A percentile compares a stretch with the other conserved stretches of the same genome.
Evolutionary conservation across 2,797 vertebrate species (phyloP).

Genomic region (Cossypha polioptera): DNA sequence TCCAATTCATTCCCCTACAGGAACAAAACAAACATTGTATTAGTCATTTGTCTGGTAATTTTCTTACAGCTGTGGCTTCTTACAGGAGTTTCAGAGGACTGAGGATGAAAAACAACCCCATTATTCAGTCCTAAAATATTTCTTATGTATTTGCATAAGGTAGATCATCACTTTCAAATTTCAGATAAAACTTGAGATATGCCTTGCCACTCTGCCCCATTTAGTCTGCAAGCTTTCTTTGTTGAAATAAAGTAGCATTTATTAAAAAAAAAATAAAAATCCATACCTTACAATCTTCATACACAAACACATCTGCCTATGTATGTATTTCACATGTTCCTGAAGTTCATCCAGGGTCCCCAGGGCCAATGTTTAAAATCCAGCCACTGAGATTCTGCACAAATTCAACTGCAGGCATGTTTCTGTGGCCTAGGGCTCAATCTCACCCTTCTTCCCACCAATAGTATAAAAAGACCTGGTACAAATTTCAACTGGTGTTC

Average conservation of each 20-base stretch:
- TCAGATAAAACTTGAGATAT: neutral
- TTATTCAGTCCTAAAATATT: neutral
- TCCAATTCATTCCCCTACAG: constrained; percentile 89
- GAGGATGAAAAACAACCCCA: neutral
- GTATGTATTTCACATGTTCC: neutral
- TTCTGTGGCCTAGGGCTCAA: neutral
- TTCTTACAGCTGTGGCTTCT: neutral
- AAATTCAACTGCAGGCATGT: neutral
- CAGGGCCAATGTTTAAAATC: neutral
- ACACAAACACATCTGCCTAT: neutral
- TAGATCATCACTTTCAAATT: neutral
- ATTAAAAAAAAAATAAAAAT: neutral
- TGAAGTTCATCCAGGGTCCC: neutral
- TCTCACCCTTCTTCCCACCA: neutral
- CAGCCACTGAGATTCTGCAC: neutral
- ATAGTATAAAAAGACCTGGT: neutral
- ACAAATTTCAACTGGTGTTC: neutral
- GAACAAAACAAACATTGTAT: constrained; percentile 50
- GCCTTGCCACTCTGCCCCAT: neutral
- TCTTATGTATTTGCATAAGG: neutral
- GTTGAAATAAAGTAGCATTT: neutral
- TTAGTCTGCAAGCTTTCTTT: neutral
- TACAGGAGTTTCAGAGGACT: neutral
- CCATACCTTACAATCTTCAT: neutral
- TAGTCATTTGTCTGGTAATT: neutral